Base-by-base conservation (phyloP, 2,113 vertebrate genomes). In the Burhinus bistriatus region DNA sequence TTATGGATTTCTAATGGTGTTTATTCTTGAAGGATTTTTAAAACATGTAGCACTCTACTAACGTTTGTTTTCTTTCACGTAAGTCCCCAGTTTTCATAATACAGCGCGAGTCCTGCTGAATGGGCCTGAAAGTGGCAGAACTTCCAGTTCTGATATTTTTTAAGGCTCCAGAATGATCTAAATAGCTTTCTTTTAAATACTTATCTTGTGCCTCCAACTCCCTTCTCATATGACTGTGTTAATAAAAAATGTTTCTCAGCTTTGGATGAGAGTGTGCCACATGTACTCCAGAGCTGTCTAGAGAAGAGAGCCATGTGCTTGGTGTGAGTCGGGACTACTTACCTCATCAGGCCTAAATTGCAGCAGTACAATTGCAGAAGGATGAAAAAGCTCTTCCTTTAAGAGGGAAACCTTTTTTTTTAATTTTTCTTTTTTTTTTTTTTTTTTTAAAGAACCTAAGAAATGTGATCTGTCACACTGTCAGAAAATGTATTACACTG, bases 81-180 rank as follows among this genome's bases (percentile, higher is more conserved):
- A 80, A 91, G 71, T 57, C 9, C 12, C 3, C 9, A 7, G 2
- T 45, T 89, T 87, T 66, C 3, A 0, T 58, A 64, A 84, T 58
- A 62, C 2, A 6, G 9, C 0, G 0, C 22, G n/a, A 64, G 29
- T 59, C n/a, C 61, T 77, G 12, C 17, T 38, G n/a, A 64, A n/a
- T 44, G 23, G n/a, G 6, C 11, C 47, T 69, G 34, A 80, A 84
- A 72, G 20, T 34, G 23, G 10, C 44, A 70, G 80, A 83, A 57
- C 4, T 76, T 79, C 8, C 11, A 44, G 8, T 38, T 90, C 9
- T 49, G 25, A 5, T 42, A 22, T 23, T 38, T 84, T 79, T 77
- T 27, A 49, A 86, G 80, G 34, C 11, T 66, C 86, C 58, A 57
- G 23, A 80, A 93, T 45, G 1, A n/a, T 55, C 23, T 47, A 32